Conservation (phyloP, 2,113 vertebrate species). For the Dolichallabes microphthalmus region DNA sequence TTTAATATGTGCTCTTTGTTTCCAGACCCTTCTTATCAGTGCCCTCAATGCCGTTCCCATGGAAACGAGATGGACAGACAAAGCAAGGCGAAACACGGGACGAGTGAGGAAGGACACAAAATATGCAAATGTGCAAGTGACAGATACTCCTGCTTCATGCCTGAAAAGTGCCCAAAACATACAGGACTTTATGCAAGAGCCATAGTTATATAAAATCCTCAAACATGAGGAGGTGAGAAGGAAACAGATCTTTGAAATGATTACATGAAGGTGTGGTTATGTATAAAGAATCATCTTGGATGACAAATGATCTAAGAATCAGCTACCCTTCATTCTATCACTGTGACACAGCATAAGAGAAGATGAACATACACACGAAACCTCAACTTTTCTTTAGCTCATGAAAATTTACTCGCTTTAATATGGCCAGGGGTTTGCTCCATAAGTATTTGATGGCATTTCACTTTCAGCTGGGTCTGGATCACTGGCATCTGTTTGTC, state of each 20-base stretch:
- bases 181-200: background rate
- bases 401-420: no score
- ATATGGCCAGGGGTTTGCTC: no score
- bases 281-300: background rate
- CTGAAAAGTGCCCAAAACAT: conserved; percentile 4
- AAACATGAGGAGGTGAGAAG: background rate
- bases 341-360: background rate
- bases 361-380: no score
- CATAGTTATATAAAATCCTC: background rate
- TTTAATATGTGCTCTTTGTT: conserved; percentile 67
- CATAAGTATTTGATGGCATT: no score
- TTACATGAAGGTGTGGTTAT: background rate
- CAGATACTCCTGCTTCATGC: background rate
- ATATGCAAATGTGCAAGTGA: conserved; percentile 42
- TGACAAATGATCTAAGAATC: background rate
- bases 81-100: conserved; percentile 30
- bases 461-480: no score
- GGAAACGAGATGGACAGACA: conserved; percentile 60
- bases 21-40: conserved; percentile 64
- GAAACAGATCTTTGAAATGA: background rate
- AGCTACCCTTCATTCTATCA: background rate
- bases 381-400: no score
- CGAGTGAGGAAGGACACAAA: background rate
- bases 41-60: conserved; percentile 68
- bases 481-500: no score